phyloP scores from a whole-genome alignment of 2,888 invertebrate genomes.

The Drosophila borborema region DNA sequence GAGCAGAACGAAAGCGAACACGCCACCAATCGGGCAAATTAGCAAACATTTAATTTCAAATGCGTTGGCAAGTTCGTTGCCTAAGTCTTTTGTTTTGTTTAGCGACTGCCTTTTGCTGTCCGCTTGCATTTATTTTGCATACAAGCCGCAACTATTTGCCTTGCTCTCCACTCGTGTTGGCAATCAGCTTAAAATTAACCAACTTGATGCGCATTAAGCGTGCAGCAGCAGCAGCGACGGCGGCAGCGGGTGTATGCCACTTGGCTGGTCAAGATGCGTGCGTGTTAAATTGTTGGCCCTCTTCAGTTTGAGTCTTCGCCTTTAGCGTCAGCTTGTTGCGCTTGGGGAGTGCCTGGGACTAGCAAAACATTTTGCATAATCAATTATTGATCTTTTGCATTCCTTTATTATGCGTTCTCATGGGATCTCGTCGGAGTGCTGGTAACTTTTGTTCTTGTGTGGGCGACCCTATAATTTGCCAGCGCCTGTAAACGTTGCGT shows the following conservation, averaged over 20 bases:
- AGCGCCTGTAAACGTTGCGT: conserved; percentile 35
- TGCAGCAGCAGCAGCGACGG: conserved; percentile 29
- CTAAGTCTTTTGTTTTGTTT: conserved; percentile 75
- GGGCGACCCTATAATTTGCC: conserved; percentile 52
- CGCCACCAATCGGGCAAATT: conserved; percentile 73
- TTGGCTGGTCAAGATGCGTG: conserved; percentile 48
- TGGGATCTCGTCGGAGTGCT: background rate
- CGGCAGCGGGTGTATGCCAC: conserved; percentile 45
- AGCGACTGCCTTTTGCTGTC: conserved; percentile 16
- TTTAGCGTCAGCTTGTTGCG: conserved; percentile 17
- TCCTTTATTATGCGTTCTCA: conserved; percentile 35
- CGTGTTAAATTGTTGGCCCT: conserved; percentile 57
- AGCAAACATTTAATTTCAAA: conserved; percentile 75
- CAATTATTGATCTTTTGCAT: conserved; percentile 65
- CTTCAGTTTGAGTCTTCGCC: conserved; percentile 23
- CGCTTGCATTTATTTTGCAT: conserved; percentile 41
- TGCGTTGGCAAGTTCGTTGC: conserved; percentile 69
- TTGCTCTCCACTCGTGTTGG: conserved; percentile 63
- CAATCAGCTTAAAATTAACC: conserved; percentile 77
- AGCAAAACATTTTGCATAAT: conserved; percentile 56
- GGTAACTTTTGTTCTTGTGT: conserved; percentile 23
- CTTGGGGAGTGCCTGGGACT: conserved; percentile 41
- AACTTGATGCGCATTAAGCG: conserved; percentile 68
- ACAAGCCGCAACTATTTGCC: conserved; percentile 47
- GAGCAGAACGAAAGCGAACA: conserved; percentile 47